Conservation (phyloP, 1,140 invertebrate species). For the Saccostrea echinata region DNA sequence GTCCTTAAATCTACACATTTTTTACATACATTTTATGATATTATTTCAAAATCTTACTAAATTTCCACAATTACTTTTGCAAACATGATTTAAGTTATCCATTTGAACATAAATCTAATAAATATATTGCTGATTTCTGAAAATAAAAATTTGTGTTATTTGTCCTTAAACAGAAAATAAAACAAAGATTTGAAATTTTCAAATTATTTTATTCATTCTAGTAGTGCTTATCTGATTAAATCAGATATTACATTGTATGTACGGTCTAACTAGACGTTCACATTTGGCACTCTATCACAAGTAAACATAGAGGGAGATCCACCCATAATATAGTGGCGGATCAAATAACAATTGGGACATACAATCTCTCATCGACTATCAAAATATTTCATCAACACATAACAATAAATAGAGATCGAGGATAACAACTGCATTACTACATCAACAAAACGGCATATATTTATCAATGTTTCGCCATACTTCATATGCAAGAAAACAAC, state of each 20-base stretch:
- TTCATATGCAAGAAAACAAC: too few relatives aligned
- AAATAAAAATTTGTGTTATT: too few relatives aligned
- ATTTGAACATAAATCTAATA: too few relatives aligned
- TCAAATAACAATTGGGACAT: not conserved
- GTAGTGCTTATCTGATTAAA: constrained; percentile 10
- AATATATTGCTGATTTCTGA: too few relatives aligned
- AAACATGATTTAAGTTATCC: too few relatives aligned
- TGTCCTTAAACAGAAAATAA: not conserved
- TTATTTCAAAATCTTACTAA: too few relatives aligned
- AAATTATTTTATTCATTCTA: not conserved
- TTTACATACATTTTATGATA: too few relatives aligned
- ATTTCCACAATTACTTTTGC: too few relatives aligned
- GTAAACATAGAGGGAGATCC: not conserved
- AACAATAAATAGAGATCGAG: not conserved
- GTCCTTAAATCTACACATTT: too few relatives aligned
- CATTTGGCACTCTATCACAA: constrained; percentile 14
- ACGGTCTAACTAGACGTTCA: not conserved
- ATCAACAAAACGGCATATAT: not conserved
- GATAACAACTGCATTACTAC: not conserved
- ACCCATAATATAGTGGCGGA: not conserved
- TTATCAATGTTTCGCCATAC: not conserved
- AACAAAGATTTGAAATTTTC: not conserved
- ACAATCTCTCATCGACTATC: not conserved
- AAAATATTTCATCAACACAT: not conserved
- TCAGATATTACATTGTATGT: not conserved